A percentile compares a stretch with the other conserved stretches of the same genome.
Conservation (phyloP, 2,113 vertebrate genomes). For the Eubucco bourcierii region DNA sequence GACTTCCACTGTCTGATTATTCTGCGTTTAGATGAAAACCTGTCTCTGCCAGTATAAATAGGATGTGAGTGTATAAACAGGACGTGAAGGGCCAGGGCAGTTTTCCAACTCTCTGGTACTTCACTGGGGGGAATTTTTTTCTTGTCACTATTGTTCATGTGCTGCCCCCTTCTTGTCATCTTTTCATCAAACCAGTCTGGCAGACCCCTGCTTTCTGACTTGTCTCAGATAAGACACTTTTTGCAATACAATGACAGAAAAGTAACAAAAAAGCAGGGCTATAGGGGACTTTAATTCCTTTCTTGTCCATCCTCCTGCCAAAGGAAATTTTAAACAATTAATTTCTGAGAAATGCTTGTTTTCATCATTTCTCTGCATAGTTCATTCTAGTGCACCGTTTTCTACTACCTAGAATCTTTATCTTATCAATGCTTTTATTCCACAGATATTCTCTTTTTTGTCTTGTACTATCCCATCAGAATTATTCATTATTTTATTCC, state of each 20-base stretch:
- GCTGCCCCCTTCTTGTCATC: background rate
- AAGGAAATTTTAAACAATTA: background rate
- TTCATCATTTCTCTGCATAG: background rate
- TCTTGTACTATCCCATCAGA: background rate
- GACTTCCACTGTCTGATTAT: background rate
- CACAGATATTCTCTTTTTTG: background rate
- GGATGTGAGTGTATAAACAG: background rate
- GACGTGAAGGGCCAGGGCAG: accelerated
- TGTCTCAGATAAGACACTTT: background rate
- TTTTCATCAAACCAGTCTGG: background rate
- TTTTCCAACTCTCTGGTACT: background rate
- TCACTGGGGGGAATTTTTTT: background rate
- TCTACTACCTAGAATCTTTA: background rate
- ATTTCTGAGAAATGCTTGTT: background rate
- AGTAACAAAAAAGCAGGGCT: background rate
- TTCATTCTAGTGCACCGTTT: background rate
- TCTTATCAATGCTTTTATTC: background rate
- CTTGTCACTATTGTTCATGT: background rate
- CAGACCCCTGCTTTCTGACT: background rate
- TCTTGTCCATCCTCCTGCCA: background rate
- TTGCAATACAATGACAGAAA: background rate
- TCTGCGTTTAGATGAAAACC: background rate
- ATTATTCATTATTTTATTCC: background rate
- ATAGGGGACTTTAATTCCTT: background rate
- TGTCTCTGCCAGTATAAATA: background rate